Evolutionary conservation across 1,140 invertebrate species (phyloP), one percentile per base, ranked within the genome.

Genomic region (Cydia pomonella): DNA sequence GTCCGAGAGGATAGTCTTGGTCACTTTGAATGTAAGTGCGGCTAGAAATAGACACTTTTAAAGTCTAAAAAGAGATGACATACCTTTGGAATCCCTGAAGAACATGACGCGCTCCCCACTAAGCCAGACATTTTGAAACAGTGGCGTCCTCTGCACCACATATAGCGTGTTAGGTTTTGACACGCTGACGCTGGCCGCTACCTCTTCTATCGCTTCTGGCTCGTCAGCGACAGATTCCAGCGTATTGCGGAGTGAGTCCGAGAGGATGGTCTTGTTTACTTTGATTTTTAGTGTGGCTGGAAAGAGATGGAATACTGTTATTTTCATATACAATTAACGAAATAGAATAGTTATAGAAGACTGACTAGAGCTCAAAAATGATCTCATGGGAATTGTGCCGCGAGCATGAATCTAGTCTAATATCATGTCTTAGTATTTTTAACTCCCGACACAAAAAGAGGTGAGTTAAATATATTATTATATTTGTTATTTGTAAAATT

Each of bases 281-380:
- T 83, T 87, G 0, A 91, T 74, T 44, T 90, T 92, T 76, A 90
- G 84, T 9, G 89, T 82, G 62, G 87, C 90, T 92, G 87, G 25
- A 87, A n/a, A n/a, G n/a, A 63, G 38, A 41, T n/a, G n/a, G n/a
- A n/a, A n/a, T n/a, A n/a, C n/a, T n/a, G n/a, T n/a, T n/a, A n/a
- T n/a, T n/a, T n/a, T n/a, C n/a, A n/a, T n/a, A n/a, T n/a, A n/a
- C n/a, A n/a, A n/a, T n/a, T n/a, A n/a, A n/a, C n/a, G n/a, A n/a
- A n/a, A n/a, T n/a, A n/a, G n/a, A n/a, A n/a, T n/a, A n/a, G n/a
- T n/a, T n/a, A n/a, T n/a, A n/a, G n/a, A n/a, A n/a, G n/a, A n/a
- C n/a, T n/a, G n/a, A n/a, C n/a, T n/a, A n/a, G n/a, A n/a, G n/a
- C n/a, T n/a, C n/a, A n/a, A n/a, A n/a, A n/a, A n/a, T n/a, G n/a